These are phyloP conservation scores for Flabesymbios commensalis DNA, from an alignment of 2,888 invertebrate genomes.

Conservation along the genomic window DNA sequence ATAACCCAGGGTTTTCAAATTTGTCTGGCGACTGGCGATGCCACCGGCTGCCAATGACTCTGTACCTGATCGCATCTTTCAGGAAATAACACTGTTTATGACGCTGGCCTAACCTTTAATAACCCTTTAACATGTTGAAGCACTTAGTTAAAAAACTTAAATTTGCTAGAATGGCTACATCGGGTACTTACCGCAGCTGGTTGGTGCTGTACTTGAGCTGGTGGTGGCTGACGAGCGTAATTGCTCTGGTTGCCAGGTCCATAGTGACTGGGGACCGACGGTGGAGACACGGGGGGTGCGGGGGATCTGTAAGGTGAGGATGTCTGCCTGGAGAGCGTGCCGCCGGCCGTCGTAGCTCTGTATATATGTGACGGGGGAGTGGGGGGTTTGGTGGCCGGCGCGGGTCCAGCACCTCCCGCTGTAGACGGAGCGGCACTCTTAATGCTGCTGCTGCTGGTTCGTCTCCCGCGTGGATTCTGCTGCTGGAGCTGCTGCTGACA, in stretches of 20 bases:
- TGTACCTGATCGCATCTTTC: too few species aligned
- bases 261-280: constrained; percentile 85
- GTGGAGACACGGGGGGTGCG: constrained; percentile 94
- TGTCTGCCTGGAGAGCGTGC: constrained; percentile 42
- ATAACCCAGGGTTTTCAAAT: too few species aligned
- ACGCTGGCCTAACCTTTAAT: too few species aligned
- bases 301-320: constrained; percentile 67
- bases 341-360: constrained; percentile 23
- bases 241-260: constrained; percentile 72
- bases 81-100: too few species aligned
- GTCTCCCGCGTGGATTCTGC: constrained; percentile 9
- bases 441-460: constrained; percentile 20
- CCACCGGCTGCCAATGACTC: too few species aligned
- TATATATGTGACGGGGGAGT: constrained; percentile 73
- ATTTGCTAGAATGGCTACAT: too few species aligned
- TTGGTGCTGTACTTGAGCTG: too few species aligned
- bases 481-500: constrained; percentile 6
- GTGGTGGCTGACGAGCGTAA: too few species aligned
- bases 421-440: constrained; percentile 3
- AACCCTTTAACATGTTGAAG: too few species aligned
- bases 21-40: too few species aligned
- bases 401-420: constrained; percentile 55
- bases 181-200: too few species aligned
- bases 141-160: too few species aligned
- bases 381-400: constrained; percentile 93